A percentile compares a stretch with the other conserved stretches of the same genome.
phyloP scores from a whole-genome alignment of 2,113 vertebrate genomes.

The Chionodraco myersi region DNA sequence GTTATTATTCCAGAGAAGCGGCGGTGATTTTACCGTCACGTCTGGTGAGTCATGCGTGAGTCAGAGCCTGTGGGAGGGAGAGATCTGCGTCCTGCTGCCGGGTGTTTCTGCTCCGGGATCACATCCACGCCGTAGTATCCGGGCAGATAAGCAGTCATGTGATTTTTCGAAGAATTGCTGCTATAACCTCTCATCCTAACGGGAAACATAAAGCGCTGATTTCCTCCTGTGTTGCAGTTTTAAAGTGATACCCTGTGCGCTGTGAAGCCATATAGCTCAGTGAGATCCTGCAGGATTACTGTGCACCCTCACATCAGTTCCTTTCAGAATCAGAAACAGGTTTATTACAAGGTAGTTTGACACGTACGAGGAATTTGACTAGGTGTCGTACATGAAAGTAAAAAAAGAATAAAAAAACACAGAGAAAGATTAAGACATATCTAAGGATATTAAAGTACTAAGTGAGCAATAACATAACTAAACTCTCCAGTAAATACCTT shows the following conservation, averaged over 20 bases:
- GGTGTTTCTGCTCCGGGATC: conserved; percentile 56
- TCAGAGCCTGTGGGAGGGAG: conserved; percentile 76
- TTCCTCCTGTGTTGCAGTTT: not conserved
- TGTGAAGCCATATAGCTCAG: no score
- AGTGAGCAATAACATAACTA: not conserved
- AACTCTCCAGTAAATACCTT: not conserved
- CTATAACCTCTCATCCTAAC: conserved; percentile 39
- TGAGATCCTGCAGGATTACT: not conserved
- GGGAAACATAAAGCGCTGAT: conserved; percentile 34
- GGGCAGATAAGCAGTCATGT: conserved; percentile 77
- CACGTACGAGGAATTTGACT: no score
- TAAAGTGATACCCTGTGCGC: not conserved
- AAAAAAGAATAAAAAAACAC: no score
- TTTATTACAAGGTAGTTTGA: no score
- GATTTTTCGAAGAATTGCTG: conserved; percentile 51
- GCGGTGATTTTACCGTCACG: conserved; percentile 74
- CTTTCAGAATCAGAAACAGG: not conserved
- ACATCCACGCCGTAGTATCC: conserved; percentile 69
- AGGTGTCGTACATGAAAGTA: no score
- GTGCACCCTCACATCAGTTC: not conserved
- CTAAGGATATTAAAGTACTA: not conserved
- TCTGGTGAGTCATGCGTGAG: conserved; percentile 78
- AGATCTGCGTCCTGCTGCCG: conserved; percentile 53
- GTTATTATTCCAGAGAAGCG: conserved; percentile 64
- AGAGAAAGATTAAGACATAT: no score